Conservation (phyloP, 1,140 invertebrate genomes). For the Drosophila sp. region DNA sequence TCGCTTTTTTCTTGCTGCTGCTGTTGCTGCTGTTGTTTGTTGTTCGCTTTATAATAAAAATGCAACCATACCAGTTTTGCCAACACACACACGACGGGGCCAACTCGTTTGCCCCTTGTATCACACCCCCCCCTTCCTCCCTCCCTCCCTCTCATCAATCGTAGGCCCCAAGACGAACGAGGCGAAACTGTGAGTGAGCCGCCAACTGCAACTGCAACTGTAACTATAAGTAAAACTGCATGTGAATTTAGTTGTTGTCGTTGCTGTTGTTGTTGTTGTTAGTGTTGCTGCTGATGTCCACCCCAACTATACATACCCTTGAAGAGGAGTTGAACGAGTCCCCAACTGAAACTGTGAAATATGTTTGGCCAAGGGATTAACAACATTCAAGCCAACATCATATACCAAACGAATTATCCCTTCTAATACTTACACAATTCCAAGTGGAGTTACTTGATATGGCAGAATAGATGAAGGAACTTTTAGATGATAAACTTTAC, state of each 20-base stretch:
- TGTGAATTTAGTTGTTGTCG: slow-evolving; percentile 47
- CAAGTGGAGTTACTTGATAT: too few relatives aligned
- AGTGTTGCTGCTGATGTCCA: slow-evolving; percentile 8
- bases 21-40: slow-evolving; percentile 26
- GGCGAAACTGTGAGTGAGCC: slow-evolving; percentile 27
- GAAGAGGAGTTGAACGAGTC: slow-evolving; percentile 16
- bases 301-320: slow-evolving; percentile 32
- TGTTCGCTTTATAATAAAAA: slow-evolving; percentile 63
- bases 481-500: too few relatives aligned
- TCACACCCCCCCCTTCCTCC: slow-evolving; percentile 27
- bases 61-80: slow-evolving; percentile 66
- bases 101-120: slow-evolving; percentile 53
- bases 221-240: slow-evolving; percentile 41
- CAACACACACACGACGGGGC: slow-evolving; percentile 45
- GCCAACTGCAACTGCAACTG: slow-evolving; percentile 36
- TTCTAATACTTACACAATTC: too few relatives aligned
- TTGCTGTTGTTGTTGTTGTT: slow-evolving; percentile 6
- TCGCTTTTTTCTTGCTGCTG: slow-evolving; percentile 50
- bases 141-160: slow-evolving; percentile 3
- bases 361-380: not conserved
- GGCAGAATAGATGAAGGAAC: too few relatives aligned
- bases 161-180: slow-evolving; percentile 5
- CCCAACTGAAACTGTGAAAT: not conserved
- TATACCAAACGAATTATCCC: too few relatives aligned
- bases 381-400: not conserved